These are phyloP conservation scores for Drosophila littoralis DNA, from an alignment of 1,140 invertebrate genomes.

Conservation along the genomic window DNA sequence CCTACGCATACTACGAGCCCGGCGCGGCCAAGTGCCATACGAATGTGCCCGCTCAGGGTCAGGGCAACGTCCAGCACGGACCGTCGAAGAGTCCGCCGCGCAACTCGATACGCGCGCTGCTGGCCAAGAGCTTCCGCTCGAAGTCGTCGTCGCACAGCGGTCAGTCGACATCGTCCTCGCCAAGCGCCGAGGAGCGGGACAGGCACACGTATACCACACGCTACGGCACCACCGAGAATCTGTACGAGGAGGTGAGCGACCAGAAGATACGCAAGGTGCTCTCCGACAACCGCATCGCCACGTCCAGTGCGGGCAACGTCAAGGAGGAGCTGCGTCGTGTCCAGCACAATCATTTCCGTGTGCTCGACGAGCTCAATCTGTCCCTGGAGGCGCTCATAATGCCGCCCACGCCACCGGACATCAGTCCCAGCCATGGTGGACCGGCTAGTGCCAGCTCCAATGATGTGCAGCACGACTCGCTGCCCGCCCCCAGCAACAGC, in stretches of 20 bases:
- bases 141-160: conserved; percentile 67
- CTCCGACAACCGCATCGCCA: conserved; percentile 85
- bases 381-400: conserved; percentile 94
- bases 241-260: conserved; percentile 93
- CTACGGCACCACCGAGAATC: conserved; percentile 93
- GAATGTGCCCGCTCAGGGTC: conserved; percentile 85
- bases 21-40: conserved; percentile 86
- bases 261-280: conserved; percentile 85
- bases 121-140: conserved; percentile 79
- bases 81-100: conserved; percentile 80
- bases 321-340: conserved; percentile 92
- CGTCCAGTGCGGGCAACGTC: conserved; percentile 87
- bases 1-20: conserved; percentile 91
- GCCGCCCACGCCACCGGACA: conserved; percentile 86
- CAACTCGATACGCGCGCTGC: conserved; percentile 81
- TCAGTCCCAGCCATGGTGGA: conserved; percentile 65
- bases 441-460: conserved; percentile 21
- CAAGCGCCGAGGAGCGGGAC: conserved; percentile 76
- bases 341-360: conserved; percentile 91
- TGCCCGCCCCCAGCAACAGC: conserved; percentile 20
- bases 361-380: conserved; percentile 93
- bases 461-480: conserved; percentile 39
- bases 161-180: conserved; percentile 67
- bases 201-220: conserved; percentile 90
- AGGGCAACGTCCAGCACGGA: conserved; percentile 38